These are phyloP conservation scores for Heteromurus nitidus DNA, from an alignment of 2,888 invertebrate genomes.

Conservation along the genomic window DNA sequence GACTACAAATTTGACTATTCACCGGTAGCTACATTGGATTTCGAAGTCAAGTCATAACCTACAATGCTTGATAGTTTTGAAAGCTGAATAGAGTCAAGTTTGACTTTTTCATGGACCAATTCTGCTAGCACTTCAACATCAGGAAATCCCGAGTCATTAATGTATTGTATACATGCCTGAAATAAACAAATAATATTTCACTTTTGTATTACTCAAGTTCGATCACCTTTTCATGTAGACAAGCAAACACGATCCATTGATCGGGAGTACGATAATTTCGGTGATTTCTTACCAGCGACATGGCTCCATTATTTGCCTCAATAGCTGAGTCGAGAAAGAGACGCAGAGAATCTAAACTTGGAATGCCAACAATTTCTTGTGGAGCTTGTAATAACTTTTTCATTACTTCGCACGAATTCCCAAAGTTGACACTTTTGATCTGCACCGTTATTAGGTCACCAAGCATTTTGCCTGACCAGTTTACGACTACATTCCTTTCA, in stretches of 20 bases:
- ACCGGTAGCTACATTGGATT: constrained; percentile 11
- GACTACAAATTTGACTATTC: too few relatives aligned
- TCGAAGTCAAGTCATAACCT: constrained; percentile 74
- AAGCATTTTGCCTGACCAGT: constrained; percentile 80
- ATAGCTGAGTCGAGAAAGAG: constrained; percentile 80
- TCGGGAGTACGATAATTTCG: not conserved
- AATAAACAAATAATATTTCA: not conserved
- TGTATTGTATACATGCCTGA: constrained; percentile 79
- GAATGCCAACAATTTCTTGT: constrained; percentile 79
- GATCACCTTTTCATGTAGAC: too few relatives aligned
- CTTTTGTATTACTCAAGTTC: too few relatives aligned
- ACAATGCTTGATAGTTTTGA: constrained; percentile 77
- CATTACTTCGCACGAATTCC: constrained; percentile 78
- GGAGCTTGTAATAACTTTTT: constrained; percentile 78
- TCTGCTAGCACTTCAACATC: constrained; percentile 77
- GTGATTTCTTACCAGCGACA: constrained; percentile 77
- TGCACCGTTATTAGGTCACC: constrained; percentile 79
- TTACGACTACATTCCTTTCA: constrained; percentile 73
- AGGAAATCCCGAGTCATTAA: constrained; percentile 78
- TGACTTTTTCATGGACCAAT: constrained; percentile 71
- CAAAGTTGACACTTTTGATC: constrained; percentile 77
- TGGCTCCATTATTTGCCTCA: constrained; percentile 77
- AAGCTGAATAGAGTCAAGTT: constrained; percentile 77
- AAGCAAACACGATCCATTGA: too few relatives aligned
- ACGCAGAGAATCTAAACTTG: constrained; percentile 77